phyloP scores from a whole-genome alignment of 2,113 vertebrate genomes.

The Passer domesticus region DNA sequence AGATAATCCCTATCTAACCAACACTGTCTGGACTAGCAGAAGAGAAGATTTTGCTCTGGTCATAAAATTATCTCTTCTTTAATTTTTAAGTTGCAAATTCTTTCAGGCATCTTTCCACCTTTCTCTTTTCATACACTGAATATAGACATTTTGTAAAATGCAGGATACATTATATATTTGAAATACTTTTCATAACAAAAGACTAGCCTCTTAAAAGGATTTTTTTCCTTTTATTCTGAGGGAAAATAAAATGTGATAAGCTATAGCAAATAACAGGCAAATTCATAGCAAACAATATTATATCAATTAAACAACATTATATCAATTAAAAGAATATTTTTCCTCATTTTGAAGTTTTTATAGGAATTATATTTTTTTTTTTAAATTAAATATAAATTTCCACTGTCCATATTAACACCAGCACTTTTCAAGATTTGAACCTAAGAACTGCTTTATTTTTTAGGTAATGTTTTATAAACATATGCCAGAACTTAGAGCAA shows the following conservation, averaged over 20 bases:
- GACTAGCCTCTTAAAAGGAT: neutral
- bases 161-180: neutral
- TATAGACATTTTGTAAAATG: neutral
- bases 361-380: neutral
- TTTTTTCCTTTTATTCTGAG: neutral
- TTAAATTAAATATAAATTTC: neutral
- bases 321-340: neutral
- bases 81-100: neutral
- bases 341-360: neutral
- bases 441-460: neutral
- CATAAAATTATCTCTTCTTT: neutral
- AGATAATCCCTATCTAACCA: neutral
- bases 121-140: neutral
- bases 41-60: neutral
- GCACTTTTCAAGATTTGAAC: neutral
- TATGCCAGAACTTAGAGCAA: neutral
- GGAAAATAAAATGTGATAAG: neutral
- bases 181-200: neutral
- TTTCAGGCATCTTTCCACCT: neutral
- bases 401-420: neutral
- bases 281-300: neutral
- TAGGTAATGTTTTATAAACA: neutral
- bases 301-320: neutral
- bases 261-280: neutral
- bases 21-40: neutral